Base-by-base conservation (phyloP, 2,113 vertebrate species). In the Atherinomorus stipes region DNA sequence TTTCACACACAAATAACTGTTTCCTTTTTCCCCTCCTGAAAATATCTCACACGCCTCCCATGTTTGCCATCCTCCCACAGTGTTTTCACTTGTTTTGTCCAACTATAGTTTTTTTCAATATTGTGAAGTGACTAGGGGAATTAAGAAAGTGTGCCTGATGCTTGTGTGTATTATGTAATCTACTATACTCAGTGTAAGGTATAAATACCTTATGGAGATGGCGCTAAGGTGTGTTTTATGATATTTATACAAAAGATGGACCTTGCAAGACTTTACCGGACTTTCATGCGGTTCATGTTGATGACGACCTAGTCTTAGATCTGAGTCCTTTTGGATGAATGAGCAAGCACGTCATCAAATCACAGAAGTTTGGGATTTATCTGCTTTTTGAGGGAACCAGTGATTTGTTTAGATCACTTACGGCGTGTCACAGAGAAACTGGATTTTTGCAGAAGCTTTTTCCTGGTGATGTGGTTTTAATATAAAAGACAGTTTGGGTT, bases 31-130 rank as follows among this genome's bases (percentile, higher is more conserved):
- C 31, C 7, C 28, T 9, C 11, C 15, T 72, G 38, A 71, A 70
- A 47, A 64, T 65, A 49, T 75, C 63, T 75, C 64, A 21, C 59
- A 56, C 45, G 15, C 37, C 21, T 68, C 37, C 47, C 37, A 16
- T 50, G 63, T 88, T 88, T 83, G 42, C 51, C 38, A 7, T 70
- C 64, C 71, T 65, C 70, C 79, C 79, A 77, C 82, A 38, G 11
- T 78, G 60, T 67, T 77, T 64, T 74, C 37, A 63, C 50, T 45
- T 70, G 42, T 74, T 70, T 63, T 57, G 64, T 78, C 50, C 61
- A 54, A 63, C 50, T 60, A 26, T 64, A 54, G 68, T 72, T 88
- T 57, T 84, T 79, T 77, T 65, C 15, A 74, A 51, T 71, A 50
- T 52, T 78, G 54, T 59, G 64, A 65, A 57, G 52, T 45, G 56